Evolutionary conservation across 2,113 vertebrate species (phyloP), one percentile per base, ranked within the genome.

Genomic region (Empidonax traillii): DNA sequence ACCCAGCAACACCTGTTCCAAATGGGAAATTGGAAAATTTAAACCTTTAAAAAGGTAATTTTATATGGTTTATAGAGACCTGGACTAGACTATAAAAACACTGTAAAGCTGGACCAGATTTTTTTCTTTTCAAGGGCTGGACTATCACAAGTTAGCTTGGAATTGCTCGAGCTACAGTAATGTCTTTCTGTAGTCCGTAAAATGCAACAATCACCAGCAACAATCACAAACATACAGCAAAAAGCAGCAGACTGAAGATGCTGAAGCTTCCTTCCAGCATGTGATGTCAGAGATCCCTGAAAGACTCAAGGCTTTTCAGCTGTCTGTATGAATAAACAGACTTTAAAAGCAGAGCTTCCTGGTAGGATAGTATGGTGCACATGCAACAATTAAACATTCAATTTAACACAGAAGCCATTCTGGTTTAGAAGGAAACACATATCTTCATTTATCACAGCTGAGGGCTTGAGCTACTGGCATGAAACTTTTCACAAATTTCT

Each of bases 51-150:
- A 86, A 88, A 93, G 85, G 90, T 84, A 91, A 62, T 93, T 94
- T 94, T 51, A 92, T 91, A 78, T 92, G 51, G 81, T 95, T 97
- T 96, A 96, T 79, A 93, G 89, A 96, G 96, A 97, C 73, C 87
- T 96, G 83, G 92, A 90, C 76, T 88, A 94, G 90, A 94, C 85
- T 95, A 85, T 81, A 94, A 97, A 92, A 97, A 94, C 73, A 95
- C 41, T 61, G 69, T 79, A 93, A 93, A 93, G 31, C 37, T 78
- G 41, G 72, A 81, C 44, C 68, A 74, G 76, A 75, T 75, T 92
- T 95, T 53, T 97, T 81, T 89, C 43, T 89, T 87, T 85, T 90
- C 47, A 53, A 33, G 9, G n/a, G 12, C 2, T 89, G 58, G 56
- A 79, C 41, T 67, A 75, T 69, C 79, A 67, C 21, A 78, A 46